phyloP scores from a whole-genome alignment of 2,797 vertebrate species.

The Alcedo atthis region DNA sequence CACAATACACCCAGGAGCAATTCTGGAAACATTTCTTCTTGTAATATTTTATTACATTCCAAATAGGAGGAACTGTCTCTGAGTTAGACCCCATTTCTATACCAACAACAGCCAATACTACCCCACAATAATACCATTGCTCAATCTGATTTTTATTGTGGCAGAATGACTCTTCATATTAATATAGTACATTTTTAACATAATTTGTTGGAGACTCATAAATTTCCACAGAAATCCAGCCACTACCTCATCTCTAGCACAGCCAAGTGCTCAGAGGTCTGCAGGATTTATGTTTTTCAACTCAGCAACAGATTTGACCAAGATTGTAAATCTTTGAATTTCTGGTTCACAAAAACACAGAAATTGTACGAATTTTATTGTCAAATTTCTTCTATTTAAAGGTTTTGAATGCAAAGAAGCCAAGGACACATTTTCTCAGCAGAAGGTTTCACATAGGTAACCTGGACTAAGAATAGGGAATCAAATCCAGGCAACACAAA shows the following conservation, averaged over 20 bases:
- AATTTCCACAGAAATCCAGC: slow-evolving; percentile 21
- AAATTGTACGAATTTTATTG: too few relatives aligned
- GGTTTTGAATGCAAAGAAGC: too few relatives aligned
- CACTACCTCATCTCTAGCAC: slow-evolving; percentile 17
- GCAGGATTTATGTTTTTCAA: neutral
- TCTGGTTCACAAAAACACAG: too few relatives aligned
- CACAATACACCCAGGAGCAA: neutral
- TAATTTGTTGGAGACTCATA: neutral
- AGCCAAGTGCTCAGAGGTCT: slow-evolving; percentile 4
- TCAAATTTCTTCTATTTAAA: too few relatives aligned
- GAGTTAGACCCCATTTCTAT: neutral
- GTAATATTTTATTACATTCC: neutral
- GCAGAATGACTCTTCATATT: neutral
- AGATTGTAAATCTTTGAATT: too few relatives aligned
- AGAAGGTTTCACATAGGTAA: too few relatives aligned
- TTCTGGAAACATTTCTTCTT: neutral
- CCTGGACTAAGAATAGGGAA: too few relatives aligned
- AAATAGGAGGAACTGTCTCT: neutral
- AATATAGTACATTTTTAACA: neutral
- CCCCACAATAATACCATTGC: neutral
- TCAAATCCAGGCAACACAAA: too few relatives aligned
- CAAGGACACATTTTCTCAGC: too few relatives aligned
- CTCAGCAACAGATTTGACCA: neutral
- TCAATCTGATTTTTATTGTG: neutral
- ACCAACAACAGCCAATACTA: neutral